Conservation (phyloP, 2,113 vertebrate genomes). For the Daphoenositta chrysoptera region DNA sequence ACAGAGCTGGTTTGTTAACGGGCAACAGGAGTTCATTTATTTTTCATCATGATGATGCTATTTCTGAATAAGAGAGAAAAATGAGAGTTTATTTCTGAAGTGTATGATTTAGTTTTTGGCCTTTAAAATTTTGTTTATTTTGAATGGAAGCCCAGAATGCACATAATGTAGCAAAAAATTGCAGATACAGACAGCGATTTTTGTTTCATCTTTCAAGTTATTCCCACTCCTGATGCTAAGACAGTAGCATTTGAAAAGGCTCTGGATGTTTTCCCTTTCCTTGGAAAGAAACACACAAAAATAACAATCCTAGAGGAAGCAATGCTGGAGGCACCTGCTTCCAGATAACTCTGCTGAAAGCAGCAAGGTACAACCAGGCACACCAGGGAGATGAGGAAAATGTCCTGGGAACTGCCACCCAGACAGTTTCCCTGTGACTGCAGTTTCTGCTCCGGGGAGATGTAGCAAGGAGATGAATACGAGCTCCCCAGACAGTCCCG, state of each 20-base stretch:
- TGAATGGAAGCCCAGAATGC: not conserved
- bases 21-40: not conserved
- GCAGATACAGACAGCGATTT: not conserved
- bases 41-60: not conserved
- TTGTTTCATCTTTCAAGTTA: conserved; percentile 16
- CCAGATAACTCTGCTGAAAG: not conserved
- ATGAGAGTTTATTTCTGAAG: not conserved
- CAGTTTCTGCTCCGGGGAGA: not conserved
- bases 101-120: not conserved
- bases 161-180: conserved; percentile 7
- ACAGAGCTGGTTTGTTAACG: not conserved
- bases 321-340: not conserved
- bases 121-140: not conserved
- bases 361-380: not conserved
- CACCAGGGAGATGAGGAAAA: not conserved
- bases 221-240: not conserved
- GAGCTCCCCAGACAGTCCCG: not conserved
- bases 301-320: not conserved
- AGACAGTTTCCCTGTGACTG: not conserved
- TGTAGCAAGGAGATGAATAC: not conserved
- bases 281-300: not conserved
- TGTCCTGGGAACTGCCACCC: not conserved
- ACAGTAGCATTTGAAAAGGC: not conserved
- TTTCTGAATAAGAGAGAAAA: conserved; percentile 4
- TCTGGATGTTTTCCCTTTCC: not conserved